A percentile compares a stretch with the other conserved stretches of the same genome.
These are phyloP conservation scores for Raphicerus campestris DNA, from an alignment of 2,113 vertebrate species.

Conservation along the genomic window DNA sequence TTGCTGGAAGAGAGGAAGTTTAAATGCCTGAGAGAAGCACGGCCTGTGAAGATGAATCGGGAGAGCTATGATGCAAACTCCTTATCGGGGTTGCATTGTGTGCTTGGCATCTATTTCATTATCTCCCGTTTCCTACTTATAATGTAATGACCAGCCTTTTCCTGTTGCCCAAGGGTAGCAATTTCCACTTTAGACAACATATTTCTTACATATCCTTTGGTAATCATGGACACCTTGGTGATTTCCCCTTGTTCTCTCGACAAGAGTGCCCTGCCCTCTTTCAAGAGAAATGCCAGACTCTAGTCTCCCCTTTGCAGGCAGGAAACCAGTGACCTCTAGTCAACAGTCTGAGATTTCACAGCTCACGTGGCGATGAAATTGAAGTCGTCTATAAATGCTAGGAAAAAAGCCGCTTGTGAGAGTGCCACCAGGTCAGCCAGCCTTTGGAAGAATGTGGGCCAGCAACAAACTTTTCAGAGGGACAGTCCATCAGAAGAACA, in stretches of 20 bases:
- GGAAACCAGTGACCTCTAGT: conserved; percentile 27
- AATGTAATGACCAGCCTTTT: conserved; percentile 79
- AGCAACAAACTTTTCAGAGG: not conserved
- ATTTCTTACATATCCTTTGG: conserved; percentile 70
- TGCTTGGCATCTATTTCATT: conserved; percentile 75
- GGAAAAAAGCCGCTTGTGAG: not conserved
- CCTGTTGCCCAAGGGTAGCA: conserved; percentile 81
- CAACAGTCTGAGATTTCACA: not conserved
- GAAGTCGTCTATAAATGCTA: conserved; percentile 35
- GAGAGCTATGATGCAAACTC: conserved; percentile 49
- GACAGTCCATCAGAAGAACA: not conserved
- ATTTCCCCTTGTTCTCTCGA: conserved; percentile 55
- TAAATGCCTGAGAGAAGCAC: conserved; percentile 44
- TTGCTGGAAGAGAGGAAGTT: not conserved
- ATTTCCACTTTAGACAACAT: conserved; percentile 74
- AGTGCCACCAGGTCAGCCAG: not conserved
- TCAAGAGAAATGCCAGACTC: not conserved
- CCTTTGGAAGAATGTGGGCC: not conserved
- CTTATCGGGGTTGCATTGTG: conserved; percentile 61
- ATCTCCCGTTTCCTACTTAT: conserved; percentile 77
- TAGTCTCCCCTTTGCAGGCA: not conserved
- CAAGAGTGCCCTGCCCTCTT: not conserved
- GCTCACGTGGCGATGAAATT: not conserved
- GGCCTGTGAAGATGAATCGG: conserved; percentile 11
- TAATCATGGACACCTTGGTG: conserved; percentile 62